These are phyloP conservation scores for Sphenopsis melanotis DNA, from an alignment of 2,797 vertebrate genomes.

Conservation along the genomic window DNA sequence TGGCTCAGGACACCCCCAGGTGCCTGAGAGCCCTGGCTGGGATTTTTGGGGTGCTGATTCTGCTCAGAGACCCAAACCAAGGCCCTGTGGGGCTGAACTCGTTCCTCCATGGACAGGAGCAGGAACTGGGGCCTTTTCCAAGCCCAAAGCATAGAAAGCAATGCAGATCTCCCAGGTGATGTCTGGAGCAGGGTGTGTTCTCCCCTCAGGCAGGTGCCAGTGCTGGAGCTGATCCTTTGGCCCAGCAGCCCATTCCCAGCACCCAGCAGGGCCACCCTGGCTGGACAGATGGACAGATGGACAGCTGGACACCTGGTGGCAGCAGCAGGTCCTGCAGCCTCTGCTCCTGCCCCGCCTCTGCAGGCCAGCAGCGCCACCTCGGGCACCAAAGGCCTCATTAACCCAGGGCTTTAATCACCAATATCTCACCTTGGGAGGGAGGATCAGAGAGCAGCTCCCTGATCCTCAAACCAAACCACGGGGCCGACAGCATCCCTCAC, in stretches of 20 bases:
- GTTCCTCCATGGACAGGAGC: background rate
- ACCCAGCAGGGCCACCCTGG: background rate
- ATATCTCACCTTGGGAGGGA: background rate
- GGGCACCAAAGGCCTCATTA: background rate
- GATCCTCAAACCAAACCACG: background rate
- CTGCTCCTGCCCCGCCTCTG: background rate
- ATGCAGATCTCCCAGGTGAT: background rate
- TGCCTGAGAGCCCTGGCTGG: background rate
- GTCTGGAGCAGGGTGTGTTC: background rate
- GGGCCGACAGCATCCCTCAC: background rate
- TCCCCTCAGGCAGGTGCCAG: background rate
- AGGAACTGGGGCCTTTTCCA: background rate
- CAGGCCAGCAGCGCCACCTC: slow-evolving; percentile 15
- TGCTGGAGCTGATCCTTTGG: background rate
- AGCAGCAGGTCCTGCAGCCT: background rate
- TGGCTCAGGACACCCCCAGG: background rate
- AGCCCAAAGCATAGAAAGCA: background rate
- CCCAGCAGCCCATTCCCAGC: background rate
- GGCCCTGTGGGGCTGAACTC: background rate
- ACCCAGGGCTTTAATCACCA: background rate
- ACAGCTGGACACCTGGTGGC: background rate
- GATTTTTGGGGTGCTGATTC: background rate
- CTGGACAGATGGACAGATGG: background rate
- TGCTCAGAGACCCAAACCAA: background rate
- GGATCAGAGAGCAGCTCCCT: background rate